phyloP scores from a whole-genome alignment of 2,797 vertebrate species.

The Eupleurogrammus muticus region DNA sequence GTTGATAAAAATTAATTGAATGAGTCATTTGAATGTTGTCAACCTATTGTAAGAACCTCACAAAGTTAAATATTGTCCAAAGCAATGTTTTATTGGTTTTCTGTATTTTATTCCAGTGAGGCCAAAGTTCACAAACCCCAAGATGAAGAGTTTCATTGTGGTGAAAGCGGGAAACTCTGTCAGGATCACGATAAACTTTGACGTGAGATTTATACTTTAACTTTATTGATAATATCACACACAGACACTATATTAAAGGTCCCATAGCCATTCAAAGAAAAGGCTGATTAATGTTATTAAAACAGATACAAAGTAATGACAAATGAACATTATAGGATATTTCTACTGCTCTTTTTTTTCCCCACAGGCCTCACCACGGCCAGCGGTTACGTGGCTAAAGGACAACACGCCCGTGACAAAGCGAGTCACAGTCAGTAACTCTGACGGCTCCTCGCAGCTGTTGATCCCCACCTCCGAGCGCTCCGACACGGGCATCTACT shows the following conservation, averaged over 20 bases:
- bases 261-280: too few species aligned
- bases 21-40: not conserved
- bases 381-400: constrained; percentile 87
- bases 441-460: constrained; percentile 82
- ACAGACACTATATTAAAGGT: not conserved
- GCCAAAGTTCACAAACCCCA: constrained; percentile 85
- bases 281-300: too few species aligned
- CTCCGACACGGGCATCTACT: constrained; percentile 85
- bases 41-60: not conserved
- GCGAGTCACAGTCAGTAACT: constrained; percentile 76
- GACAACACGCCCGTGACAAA: constrained; percentile 84
- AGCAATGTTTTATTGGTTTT: not conserved
- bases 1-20: not conserved
- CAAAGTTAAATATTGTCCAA: constrained; percentile 2
- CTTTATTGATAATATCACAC: not conserved
- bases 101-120: constrained; percentile 76
- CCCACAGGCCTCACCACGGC: constrained; percentile 86
- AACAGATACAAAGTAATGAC: too few species aligned
- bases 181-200: constrained; percentile 85
- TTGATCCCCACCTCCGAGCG: constrained; percentile 85
- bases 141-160: constrained; percentile 82
- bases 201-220: constrained; percentile 74
- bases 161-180: constrained; percentile 86
- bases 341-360: not conserved
- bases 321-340: too few species aligned